These are phyloP conservation scores for Calidris pugnax DNA, from an alignment of 2,113 vertebrate species.

Conservation along the genomic window DNA sequence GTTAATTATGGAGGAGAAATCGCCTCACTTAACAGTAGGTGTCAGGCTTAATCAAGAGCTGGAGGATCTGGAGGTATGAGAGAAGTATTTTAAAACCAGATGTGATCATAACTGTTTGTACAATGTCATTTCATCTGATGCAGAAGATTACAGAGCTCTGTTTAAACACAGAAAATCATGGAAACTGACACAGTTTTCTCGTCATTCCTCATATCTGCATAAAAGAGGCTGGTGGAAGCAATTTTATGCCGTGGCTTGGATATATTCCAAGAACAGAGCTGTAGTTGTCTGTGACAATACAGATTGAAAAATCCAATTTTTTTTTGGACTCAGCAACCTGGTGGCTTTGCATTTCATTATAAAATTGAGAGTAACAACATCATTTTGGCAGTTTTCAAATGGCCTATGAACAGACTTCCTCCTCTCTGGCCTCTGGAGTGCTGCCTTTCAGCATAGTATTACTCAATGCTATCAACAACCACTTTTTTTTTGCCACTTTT, in stretches of 20 bases:
- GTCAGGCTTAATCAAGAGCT: constrained; percentile 55
- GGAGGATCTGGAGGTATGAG: background rate
- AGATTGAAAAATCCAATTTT: background rate
- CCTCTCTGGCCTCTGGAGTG: background rate
- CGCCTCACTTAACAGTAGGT: constrained; percentile 28
- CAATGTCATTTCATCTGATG: background rate
- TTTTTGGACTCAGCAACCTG: background rate
- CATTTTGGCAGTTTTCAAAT: background rate
- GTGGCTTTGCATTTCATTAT: background rate
- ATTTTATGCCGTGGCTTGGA: background rate
- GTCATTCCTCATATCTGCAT: background rate
- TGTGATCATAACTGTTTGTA: background rate
- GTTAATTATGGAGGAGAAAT: background rate
- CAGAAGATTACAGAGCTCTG: background rate
- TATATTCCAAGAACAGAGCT: background rate
- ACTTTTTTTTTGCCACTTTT: background rate
- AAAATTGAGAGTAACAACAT: background rate
- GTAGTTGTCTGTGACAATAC: background rate
- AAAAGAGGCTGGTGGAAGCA: background rate
- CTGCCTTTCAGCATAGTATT: background rate
- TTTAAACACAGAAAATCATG: background rate
- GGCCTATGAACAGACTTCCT: background rate
- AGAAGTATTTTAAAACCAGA: background rate
- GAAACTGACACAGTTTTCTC: background rate
- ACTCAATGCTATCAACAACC: background rate